phyloP scores from a whole-genome alignment of 2,113 vertebrate genomes.

The Prochilodus magdalenae region DNA sequence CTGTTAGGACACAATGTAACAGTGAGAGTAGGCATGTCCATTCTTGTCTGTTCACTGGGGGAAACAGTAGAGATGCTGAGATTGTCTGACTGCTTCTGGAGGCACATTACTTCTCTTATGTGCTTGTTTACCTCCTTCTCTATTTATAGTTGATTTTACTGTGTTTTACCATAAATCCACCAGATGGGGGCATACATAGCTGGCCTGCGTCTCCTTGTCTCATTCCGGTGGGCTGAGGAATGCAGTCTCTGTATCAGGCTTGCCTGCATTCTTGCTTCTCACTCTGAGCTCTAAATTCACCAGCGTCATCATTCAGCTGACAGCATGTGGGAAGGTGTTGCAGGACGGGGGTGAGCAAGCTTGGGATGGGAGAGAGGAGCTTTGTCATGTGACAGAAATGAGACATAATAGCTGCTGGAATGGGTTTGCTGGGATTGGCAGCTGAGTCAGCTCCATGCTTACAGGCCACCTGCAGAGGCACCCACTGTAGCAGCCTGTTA shows the following conservation, averaged over 20 bases:
- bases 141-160: not conserved
- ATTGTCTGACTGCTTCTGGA: not conserved
- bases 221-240: not conserved
- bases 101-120: not conserved
- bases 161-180: not conserved
- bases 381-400: conserved; percentile 23
- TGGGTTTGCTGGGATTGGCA: conserved; percentile 12
- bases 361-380: not conserved
- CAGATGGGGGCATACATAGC: conserved; percentile 6
- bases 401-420: conserved; percentile 5
- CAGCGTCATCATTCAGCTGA: conserved; percentile 21
- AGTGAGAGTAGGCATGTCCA: not conserved
- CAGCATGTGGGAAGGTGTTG: not conserved
- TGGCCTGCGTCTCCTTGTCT: not conserved
- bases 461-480: not conserved
- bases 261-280: not conserved
- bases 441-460: conserved; percentile 24
- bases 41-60: not conserved
- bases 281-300: conserved; percentile 3
- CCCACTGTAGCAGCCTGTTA: not conserved
- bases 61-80: not conserved
- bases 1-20: conserved; percentile 7
- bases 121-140: not conserved
- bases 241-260: not conserved
- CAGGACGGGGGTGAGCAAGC: not conserved